These are phyloP conservation scores for Dreissena rostriformis DNA, from an alignment of 1,140 invertebrate genomes.

Conservation along the genomic window DNA sequence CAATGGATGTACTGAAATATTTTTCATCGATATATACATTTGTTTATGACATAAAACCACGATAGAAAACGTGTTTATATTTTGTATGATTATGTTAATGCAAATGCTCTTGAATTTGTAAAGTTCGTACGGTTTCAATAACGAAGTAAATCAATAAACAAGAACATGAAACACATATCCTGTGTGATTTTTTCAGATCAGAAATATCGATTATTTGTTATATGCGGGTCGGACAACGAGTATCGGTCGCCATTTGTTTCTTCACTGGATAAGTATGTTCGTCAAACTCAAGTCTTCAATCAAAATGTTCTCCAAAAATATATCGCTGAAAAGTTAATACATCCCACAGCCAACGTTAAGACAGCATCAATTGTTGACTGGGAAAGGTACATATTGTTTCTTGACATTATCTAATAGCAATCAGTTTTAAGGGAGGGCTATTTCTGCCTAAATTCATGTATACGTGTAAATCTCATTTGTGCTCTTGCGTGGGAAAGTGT, in stretches of 20 bases:
- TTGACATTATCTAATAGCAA: neutral
- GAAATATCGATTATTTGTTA: slow-evolving; percentile 62
- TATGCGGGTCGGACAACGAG: slow-evolving; percentile 70
- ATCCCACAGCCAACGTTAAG: neutral
- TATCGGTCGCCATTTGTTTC: slow-evolving; percentile 66
- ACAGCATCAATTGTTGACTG: neutral
- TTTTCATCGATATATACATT: neutral
- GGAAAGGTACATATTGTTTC: neutral
- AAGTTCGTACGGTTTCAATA: no score
- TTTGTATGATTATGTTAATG: no score
- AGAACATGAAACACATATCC: neutral
- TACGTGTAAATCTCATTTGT: no score
- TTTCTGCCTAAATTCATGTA: no score
- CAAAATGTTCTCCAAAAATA: slow-evolving; percentile 43
- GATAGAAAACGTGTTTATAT: no score
- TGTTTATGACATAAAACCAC: no score
- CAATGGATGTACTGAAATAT: neutral
- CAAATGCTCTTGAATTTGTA: no score
- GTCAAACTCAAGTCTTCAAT: slow-evolving; percentile 19
- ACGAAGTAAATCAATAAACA: no score
- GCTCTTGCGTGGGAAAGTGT: no score
- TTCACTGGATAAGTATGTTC: slow-evolving; percentile 65
- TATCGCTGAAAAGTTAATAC: slow-evolving; percentile 47
- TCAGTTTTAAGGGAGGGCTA: no score
- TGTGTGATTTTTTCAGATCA: slow-evolving; percentile 8